Base-by-base conservation (phyloP, 2,113 vertebrate genomes). In the Lampris megalopsis region DNA sequence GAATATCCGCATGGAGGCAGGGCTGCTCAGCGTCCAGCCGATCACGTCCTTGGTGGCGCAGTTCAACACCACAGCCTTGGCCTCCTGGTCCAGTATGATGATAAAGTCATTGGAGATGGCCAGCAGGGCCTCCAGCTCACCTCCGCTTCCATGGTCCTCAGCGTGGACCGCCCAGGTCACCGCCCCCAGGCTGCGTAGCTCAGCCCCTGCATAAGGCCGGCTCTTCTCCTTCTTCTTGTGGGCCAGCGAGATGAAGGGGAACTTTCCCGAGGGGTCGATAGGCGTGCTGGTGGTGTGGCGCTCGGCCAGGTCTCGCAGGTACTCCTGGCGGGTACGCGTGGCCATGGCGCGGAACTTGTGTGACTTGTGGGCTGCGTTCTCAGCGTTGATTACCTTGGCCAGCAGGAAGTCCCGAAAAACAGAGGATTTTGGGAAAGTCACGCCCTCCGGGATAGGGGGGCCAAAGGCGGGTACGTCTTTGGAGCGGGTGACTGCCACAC, bases 331-430 rank as follows among this genome's bases (percentile, higher is more conserved):
- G 0, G 98, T 99, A 81, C 97, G 95, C 4, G 97, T 98, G 37
- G 98, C 98, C 98, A 99, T 99, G 2, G 98, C 97, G 0, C 96
- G 95, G 76, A 99, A 99, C 91, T 99, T 99, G 43, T 99, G 96
- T 0, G 98, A 99, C 86, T 99, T 99, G 91, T 99, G 98, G 82
- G 98, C 98, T 13, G 98, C 98, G 11, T 98, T 99, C 90, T 99
- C 98, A 1, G 96, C 98, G 5, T 99, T 99, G 86, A 99, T 98
- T 77, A 99, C 95, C 93, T 99, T 99, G 80, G 98, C 97, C 69
- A 99, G 89, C 61, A 99, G 94, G 90, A 99, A 99, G 96, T 99
- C 98, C 96, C 98, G 96, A 92, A 99, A 99, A 60, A 98, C 97
- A 0, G 97, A 96, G 38, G 98, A 99, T 81, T 98, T 99, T 48